phyloP scores from a whole-genome alignment of 2,113 vertebrate genomes.

The Dicaeum eximium region DNA sequence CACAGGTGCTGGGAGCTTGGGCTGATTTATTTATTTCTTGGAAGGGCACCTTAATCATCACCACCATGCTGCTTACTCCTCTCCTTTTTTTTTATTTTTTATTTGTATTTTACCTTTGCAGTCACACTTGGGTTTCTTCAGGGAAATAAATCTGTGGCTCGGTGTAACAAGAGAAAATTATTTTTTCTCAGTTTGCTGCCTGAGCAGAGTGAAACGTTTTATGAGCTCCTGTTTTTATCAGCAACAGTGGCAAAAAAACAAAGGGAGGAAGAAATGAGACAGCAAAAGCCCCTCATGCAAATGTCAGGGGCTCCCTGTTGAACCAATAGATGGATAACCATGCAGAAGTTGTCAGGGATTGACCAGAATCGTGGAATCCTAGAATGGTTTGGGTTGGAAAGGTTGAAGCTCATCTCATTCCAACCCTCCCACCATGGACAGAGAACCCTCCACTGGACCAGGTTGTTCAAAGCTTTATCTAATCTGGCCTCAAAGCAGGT shows the following conservation, averaged over 20 bases:
- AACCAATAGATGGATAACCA: accelerated
- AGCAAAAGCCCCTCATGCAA: not conserved
- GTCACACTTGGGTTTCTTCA: constrained; percentile 11
- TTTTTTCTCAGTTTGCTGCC: constrained; percentile 21
- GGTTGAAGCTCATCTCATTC: not conserved
- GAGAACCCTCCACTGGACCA: not conserved
- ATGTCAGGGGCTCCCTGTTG: not conserved
- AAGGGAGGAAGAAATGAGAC: not conserved
- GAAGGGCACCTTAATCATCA: constrained; percentile 25
- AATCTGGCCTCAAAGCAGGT: not conserved
- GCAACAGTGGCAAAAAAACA: not conserved
- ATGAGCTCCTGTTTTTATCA: not conserved
- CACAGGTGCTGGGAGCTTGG: not conserved
- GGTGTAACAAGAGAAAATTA: not conserved
- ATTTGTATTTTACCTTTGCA: not conserved
- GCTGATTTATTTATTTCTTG: constrained; percentile 7
- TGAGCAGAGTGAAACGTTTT: not conserved
- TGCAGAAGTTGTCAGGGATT: not conserved
- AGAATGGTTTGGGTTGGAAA: not conserved
- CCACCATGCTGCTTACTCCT: not conserved
- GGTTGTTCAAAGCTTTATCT: not conserved
- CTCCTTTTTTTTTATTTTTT: not conserved
- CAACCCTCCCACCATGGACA: not conserved
- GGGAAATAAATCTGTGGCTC: constrained; percentile 8
- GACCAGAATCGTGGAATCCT: not conserved